A percentile compares a stretch with the other conserved stretches of the same genome.
Evolutionary conservation across 2,113 vertebrate genomes (phyloP).

Genomic region (Pterocles burchelli): DNA sequence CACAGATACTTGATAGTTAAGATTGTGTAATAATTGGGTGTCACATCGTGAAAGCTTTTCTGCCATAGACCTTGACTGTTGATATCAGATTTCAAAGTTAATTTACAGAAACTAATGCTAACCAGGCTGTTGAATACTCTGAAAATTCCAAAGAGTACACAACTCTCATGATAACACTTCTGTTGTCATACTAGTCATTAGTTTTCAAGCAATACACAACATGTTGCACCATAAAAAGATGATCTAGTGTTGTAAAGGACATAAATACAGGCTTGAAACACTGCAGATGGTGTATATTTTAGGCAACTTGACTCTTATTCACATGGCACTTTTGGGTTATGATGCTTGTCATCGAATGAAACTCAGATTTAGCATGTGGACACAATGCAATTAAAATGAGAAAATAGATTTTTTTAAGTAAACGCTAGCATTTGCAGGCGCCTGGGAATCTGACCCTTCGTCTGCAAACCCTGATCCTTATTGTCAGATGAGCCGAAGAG

Average conservation of each 20-base stretch:
- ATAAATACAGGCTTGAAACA: background rate
- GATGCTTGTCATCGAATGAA: background rate
- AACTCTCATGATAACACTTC: constrained; percentile 28
- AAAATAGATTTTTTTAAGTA: constrained; percentile 31
- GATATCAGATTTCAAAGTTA: constrained; percentile 57
- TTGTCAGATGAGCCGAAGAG: constrained; percentile 18
- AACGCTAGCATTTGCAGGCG: background rate
- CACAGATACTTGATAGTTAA: constrained; percentile 37
- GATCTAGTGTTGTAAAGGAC: background rate
- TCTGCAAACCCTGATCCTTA: background rate
- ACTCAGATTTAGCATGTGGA: background rate
- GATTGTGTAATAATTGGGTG: constrained; percentile 53
- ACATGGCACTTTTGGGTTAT: background rate
- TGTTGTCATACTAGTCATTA: constrained; percentile 25
- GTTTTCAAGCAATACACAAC: background rate
- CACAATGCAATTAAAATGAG: constrained; percentile 3
- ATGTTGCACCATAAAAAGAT: background rate
- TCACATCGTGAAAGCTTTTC: constrained; percentile 43
- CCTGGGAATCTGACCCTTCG: background rate
- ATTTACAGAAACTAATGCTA: constrained; percentile 53
- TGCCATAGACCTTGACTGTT: constrained; percentile 36
- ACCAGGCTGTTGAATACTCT: background rate
- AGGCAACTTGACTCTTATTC: background rate
- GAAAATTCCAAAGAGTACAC: constrained; percentile 51
- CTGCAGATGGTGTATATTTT: background rate